Evolutionary conservation across 2,888 invertebrate species (phyloP).

Genomic region (Xylota sylvarum): DNA sequence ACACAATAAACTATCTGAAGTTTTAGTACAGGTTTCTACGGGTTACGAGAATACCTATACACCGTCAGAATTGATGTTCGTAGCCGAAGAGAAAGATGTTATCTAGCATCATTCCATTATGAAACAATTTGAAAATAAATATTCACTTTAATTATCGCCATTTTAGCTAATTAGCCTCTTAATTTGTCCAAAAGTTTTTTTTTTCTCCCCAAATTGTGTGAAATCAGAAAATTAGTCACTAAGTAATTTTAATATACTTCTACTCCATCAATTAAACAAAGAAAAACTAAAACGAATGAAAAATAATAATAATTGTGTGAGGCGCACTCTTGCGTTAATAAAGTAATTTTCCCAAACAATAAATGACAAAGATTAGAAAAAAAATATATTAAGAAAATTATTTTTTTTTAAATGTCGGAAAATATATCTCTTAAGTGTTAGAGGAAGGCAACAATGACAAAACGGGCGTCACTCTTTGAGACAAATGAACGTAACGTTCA

Average conservation of each 20-base stretch:
- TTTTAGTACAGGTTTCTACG: neutral
- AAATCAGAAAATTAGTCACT: slow-evolving; percentile 30
- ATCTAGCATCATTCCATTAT: neutral
- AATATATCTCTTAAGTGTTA: slow-evolving; percentile 31
- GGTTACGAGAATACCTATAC: too few relatives aligned
- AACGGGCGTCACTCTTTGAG: slow-evolving; percentile 21
- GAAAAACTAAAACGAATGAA: slow-evolving; percentile 3
- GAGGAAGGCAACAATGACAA: slow-evolving; percentile 29
- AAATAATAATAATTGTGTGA: slow-evolving; percentile 44
- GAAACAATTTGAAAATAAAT: neutral
- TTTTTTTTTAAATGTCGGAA: slow-evolving; percentile 17
- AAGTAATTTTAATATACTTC: slow-evolving; percentile 19
- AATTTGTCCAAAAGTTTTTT: slow-evolving; percentile 13
- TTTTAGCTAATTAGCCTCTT: slow-evolving; percentile 46
- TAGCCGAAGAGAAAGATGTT: neutral
- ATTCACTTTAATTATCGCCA: slow-evolving; percentile 29
- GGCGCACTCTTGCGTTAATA: slow-evolving; percentile 60
- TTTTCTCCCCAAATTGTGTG: neutral
- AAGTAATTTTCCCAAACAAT: slow-evolving; percentile 46
- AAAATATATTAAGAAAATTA: slow-evolving; percentile 4
- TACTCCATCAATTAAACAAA: slow-evolving; percentile 1
- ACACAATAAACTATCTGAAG: too few relatives aligned
- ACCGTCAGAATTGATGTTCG: too few relatives aligned
- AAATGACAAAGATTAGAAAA: slow-evolving; percentile 25
- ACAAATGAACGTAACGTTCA: slow-evolving; percentile 21